Base-by-base conservation (phyloP, 1,140 invertebrate genomes). In the Caenorhabditis briggsae region DNA sequence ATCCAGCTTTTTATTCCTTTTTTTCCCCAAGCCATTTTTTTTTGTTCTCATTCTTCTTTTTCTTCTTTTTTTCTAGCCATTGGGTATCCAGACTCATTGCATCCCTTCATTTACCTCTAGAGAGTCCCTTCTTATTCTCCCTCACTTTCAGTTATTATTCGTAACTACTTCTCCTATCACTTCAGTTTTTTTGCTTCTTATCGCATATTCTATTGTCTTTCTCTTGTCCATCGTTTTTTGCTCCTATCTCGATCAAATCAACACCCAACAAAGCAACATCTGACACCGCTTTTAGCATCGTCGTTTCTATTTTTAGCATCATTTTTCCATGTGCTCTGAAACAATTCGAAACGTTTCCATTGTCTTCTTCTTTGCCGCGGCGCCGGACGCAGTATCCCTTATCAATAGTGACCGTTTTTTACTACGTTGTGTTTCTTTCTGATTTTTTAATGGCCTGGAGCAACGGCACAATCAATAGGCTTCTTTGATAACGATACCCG, bases 381-480 rank as follows among this genome's bases (percentile, higher is more conserved):
- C 70, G 70, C 70, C 70, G 70, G 70, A 78, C 70, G 70, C 70
- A 48, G 46, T 70, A 23, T 23, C 9, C 43, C 46, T 78, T 78
- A 78, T 78, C 70, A 78, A n/a, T 78, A 78, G 46, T 78, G 70
- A 50, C 70, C 70, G 50, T 78, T 78, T 78, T 78, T 78, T 78
- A 78, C 70, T 78, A 78, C 70, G 46, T 78, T 78, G 70, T 78
- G 46, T 53, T 78, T 78, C 70, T 78, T 78, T 78, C 46, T 78
- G 33, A 78, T 64, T 70, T 70, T 70, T 70, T 70, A n/a, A 18
- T 53, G 20, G 33, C 43, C 70, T 78, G 70, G 70, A 78, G 70
- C 23, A 33, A n/a, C 7, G 61, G 25, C 70, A 78, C 70, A 78
- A 78, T 78, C 70, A 78, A 78, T 78, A 78, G 46, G n/a, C 65